These are phyloP conservation scores for Rhombomys opimus DNA, from an alignment of 2,113 vertebrate species.

Conservation along the genomic window DNA sequence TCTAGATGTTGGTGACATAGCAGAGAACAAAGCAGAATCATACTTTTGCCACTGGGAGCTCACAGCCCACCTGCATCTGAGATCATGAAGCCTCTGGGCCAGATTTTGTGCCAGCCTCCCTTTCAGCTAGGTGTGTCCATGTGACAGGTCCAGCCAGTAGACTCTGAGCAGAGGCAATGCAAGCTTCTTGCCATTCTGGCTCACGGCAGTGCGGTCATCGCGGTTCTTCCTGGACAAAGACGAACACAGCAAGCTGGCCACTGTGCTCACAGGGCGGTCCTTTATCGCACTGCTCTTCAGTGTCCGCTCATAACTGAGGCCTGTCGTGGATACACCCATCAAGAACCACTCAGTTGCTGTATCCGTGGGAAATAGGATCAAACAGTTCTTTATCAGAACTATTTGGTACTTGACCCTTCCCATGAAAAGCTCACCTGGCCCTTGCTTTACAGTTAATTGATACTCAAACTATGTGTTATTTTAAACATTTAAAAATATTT, in stretches of 20 bases:
- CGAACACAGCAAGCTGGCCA: background rate
- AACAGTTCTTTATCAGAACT: background rate
- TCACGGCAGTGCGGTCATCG: background rate
- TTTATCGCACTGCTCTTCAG: background rate
- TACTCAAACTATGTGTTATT: background rate
- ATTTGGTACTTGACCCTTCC: background rate
- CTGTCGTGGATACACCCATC: background rate
- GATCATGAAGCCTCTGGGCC: accelerated
- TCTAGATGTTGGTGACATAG: background rate
- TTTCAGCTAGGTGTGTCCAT: background rate
- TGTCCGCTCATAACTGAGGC: accelerated
- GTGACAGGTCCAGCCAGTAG: background rate
- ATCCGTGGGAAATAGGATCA: background rate
- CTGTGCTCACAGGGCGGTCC: background rate
- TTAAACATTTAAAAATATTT: background rate
- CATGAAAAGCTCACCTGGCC: background rate
- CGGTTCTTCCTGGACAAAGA: background rate
- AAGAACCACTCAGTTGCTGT: background rate
- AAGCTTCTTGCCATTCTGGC: background rate
- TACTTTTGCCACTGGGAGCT: background rate
- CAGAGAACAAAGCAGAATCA: background rate
- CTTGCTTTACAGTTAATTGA: background rate
- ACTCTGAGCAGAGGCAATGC: background rate
- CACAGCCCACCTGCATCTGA: background rate
- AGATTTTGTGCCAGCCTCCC: background rate